These are phyloP conservation scores for Epicampocera succincta DNA, from an alignment of 2,888 invertebrate genomes.

Conservation along the genomic window DNA sequence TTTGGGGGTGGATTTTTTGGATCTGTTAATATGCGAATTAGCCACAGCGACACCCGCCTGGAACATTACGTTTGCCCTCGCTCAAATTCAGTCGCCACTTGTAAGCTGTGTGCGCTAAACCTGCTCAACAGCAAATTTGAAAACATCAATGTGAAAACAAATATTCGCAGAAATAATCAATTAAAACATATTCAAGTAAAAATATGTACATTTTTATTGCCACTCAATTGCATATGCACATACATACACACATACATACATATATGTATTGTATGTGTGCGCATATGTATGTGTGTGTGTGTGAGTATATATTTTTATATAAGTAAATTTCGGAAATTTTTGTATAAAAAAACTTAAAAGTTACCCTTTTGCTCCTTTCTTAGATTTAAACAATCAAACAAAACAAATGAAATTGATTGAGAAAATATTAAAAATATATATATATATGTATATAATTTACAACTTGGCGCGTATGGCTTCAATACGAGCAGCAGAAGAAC, in stretches of 20 bases:
- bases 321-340: constrained; percentile 19
- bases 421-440: background rate
- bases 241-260: background rate
- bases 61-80: too few species aligned
- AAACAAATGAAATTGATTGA: background rate
- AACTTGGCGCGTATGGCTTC: constrained; percentile 89
- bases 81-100: too few species aligned
- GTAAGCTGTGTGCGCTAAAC: too few species aligned
- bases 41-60: too few species aligned
- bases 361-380: constrained; percentile 16
- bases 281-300: background rate
- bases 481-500: constrained; percentile 88
- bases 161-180: background rate
- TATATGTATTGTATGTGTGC: background rate
- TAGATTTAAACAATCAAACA: background rate
- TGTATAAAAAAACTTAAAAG: constrained; percentile 12
- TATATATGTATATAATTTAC: constrained; percentile 81
- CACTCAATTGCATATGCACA: background rate
- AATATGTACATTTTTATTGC: constrained; percentile 10
- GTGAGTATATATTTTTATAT: too few species aligned
- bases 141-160: background rate
- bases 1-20: too few species aligned
- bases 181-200: background rate
- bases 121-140: background rate
- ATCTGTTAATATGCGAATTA: too few species aligned